Conservation (phyloP, 2,888 invertebrate species). For the Pseudococcus longispinus region DNA sequence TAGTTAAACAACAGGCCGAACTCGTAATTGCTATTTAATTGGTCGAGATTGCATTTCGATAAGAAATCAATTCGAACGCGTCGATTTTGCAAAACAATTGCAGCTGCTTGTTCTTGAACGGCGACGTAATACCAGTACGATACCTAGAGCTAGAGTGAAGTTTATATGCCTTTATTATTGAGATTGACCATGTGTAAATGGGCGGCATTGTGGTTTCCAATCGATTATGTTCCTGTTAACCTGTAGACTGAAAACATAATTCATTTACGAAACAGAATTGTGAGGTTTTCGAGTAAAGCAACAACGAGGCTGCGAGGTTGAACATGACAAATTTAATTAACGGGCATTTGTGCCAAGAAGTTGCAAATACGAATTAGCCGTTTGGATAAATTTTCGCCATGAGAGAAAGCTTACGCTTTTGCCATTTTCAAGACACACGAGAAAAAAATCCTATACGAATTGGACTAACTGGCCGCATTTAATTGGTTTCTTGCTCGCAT, state of each 20-base stretch:
- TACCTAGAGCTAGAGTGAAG: background rate
- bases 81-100: background rate
- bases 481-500: background rate
- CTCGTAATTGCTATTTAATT: background rate
- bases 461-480: background rate
- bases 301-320: constrained; percentile 15
- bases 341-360: constrained; percentile 24
- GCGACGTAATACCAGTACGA: background rate
- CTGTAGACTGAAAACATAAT: constrained; percentile 34
- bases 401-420: background rate
- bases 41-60: background rate
- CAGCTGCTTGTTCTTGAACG: background rate
- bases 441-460: background rate
- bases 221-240: constrained; percentile 30
- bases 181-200: constrained; percentile 34
- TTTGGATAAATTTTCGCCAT: background rate
- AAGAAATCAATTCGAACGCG: background rate
- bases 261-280: constrained; percentile 22
- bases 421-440: background rate
- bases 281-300: constrained; percentile 21
- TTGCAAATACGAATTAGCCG: background rate
- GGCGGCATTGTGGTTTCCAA: constrained; percentile 19
- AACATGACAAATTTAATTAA: constrained; percentile 34
- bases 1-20: background rate
- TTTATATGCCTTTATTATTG: constrained; percentile 8